A percentile compares a stretch with the other conserved stretches of the same genome.
phyloP scores from a whole-genome alignment of 1,140 invertebrate species.

The Centruroides sculpturatus region DNA sequence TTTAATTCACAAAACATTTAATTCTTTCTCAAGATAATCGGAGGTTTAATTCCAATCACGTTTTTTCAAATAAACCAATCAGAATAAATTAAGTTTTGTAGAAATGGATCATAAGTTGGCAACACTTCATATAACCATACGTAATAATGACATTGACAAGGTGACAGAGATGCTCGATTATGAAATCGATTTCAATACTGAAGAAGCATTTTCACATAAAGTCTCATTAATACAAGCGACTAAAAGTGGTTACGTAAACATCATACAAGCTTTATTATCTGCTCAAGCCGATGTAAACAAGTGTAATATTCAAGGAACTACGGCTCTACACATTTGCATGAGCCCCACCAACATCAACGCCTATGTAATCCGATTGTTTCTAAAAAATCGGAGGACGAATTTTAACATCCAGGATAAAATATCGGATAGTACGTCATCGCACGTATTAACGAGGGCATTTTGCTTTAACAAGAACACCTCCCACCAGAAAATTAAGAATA shows the following conservation, averaged over 20 bases:
- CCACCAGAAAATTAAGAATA: no score
- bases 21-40: no score
- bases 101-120: background rate
- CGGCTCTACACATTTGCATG: background rate
- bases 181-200: background rate
- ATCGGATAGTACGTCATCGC: no score
- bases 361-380: background rate
- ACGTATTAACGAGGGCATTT: no score
- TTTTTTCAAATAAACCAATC: no score
- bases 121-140: background rate
- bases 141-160: background rate
- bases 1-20: no score
- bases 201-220: background rate
- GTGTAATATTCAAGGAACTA: background rate
- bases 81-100: no score
- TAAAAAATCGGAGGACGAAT: background rate
- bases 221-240: background rate
- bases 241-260: background rate
- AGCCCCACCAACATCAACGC: background rate
- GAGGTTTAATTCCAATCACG: no score
- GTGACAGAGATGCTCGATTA: background rate
- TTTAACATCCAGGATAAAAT: background rate
- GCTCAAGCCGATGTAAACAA: background rate
- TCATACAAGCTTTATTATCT: background rate
- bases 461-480: no score